These are phyloP conservation scores for Antheraea yamamai DNA, from an alignment of 2,888 invertebrate species.

Conservation along the genomic window DNA sequence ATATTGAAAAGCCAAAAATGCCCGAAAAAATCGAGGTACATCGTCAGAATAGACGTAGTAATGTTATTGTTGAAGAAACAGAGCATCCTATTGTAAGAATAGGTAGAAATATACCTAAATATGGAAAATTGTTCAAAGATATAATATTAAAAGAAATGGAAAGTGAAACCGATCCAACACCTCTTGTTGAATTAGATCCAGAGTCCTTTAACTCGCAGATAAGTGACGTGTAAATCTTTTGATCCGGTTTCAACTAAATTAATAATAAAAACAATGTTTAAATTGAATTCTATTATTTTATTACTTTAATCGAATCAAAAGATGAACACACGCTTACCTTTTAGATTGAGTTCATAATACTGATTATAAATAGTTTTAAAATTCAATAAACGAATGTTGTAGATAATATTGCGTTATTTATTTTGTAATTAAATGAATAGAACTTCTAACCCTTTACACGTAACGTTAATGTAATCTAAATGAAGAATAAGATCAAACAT, in stretches of 20 bases:
- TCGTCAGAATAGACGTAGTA: slow-evolving; percentile 36
- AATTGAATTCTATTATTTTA: background rate
- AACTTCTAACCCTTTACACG: background rate
- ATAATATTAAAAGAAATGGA: slow-evolving; percentile 45
- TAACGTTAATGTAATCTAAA: slow-evolving; percentile 2
- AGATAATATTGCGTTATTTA: background rate
- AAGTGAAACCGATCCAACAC: slow-evolving; percentile 44
- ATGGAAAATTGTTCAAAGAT: slow-evolving; percentile 53
- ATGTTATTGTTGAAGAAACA: slow-evolving; percentile 25
- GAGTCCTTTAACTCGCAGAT: slow-evolving; percentile 30
- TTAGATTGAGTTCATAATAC: background rate
- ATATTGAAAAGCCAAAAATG: slow-evolving; percentile 44
- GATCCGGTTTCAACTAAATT: background rate
- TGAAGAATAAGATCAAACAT: slow-evolving; percentile 25
- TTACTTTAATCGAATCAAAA: slow-evolving; percentile 9
- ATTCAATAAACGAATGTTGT: background rate
- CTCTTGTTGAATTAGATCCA: slow-evolving; percentile 43
- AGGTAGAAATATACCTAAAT: slow-evolving; percentile 53
- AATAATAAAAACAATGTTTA: background rate
- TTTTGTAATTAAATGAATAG: slow-evolving; percentile 28
- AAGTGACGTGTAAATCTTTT: slow-evolving; percentile 35
- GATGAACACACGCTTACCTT: slow-evolving; percentile 20
- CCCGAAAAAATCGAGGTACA: slow-evolving; percentile 55
- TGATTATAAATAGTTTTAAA: slow-evolving; percentile 8
- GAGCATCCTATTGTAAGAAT: slow-evolving; percentile 49